Base-by-base conservation (phyloP, 2,797 vertebrate genomes). In the Phataginus tetradactyla region DNA sequence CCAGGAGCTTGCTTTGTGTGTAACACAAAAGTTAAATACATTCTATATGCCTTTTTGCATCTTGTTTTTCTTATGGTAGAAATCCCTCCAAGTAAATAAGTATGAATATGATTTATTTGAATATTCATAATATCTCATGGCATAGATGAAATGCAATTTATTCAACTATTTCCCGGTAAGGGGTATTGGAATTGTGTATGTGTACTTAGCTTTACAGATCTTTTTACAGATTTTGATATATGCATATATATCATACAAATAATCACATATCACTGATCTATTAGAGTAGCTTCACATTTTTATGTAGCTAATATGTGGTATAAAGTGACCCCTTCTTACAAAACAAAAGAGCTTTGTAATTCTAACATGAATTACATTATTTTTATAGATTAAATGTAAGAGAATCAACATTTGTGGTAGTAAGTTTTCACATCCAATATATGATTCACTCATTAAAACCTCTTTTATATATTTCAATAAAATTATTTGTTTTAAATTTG, bases 331-430 rank as follows among this genome's bases (percentile, higher is more conserved):
- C 7, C 15, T 12, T 79, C 10, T 94, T 39, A 80, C 14, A 85
- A 94, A 87, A 81, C 37, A 81, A 94, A 39, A 68, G 63, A 78
- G 34, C 25, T 88, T 72, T 78, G 42, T 25, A 63, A 74, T 91
- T 74, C 51, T 74, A 80, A 49, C 2, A 72, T 23, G 34, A 88
- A 53, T 39, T 72, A 68, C 7, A 45, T 59, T 78, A 37, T 91
- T 80, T 92, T 80, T 68, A 61, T 75, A 83, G 14, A 71, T 77
- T 51, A 79, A 72, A 53, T 68, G 7, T 79, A 79, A 61, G 14
- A 63, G 18, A 66, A 93, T 63, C 15, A 74, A 12, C 42, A 88
- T 80, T 72, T 53, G 23, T 34, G 6, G 13, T 90, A 63, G 42
- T 64, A 93, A 51, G 1, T 39, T 94, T 88, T 80, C 61, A 80